Conservation (phyloP, 2,888 invertebrate genomes). For the Agrochola macilenta region DNA sequence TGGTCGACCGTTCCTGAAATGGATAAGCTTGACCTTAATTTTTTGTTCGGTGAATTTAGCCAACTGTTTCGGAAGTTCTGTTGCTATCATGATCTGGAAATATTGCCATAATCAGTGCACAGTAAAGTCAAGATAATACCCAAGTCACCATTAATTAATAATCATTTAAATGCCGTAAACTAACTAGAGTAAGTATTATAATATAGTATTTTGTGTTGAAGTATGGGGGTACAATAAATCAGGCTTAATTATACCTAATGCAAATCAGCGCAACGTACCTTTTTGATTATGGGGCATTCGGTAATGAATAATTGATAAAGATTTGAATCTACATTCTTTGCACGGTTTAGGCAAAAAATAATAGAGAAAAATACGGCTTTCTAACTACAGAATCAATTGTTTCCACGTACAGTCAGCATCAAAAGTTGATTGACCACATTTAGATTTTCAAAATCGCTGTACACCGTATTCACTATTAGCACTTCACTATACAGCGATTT, state of each 20-base stretch:
- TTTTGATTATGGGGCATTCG: conserved; percentile 10
- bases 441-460: too few species aligned
- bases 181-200: not conserved
- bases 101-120: not conserved
- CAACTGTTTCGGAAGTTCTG: not conserved
- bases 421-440: too few species aligned
- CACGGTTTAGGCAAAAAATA: conserved; percentile 26
- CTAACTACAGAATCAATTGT: conserved; percentile 21
- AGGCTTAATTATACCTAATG: not conserved
- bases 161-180: not conserved
- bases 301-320: conserved; percentile 21
- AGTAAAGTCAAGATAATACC: not conserved
- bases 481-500: too few species aligned
- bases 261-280: not conserved
- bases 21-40: not conserved
- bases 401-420: conserved; percentile 17
- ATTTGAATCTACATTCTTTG: conserved; percentile 37
- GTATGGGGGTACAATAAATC: not conserved
- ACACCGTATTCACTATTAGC: too few species aligned
- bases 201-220: not conserved
- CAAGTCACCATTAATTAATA: not conserved
- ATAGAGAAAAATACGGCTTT: conserved; percentile 11
- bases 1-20: conserved; percentile 87
- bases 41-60: not conserved
- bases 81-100: not conserved